These are phyloP conservation scores for Vidua macroura DNA, from an alignment of 2,113 vertebrate genomes.

Conservation along the genomic window DNA sequence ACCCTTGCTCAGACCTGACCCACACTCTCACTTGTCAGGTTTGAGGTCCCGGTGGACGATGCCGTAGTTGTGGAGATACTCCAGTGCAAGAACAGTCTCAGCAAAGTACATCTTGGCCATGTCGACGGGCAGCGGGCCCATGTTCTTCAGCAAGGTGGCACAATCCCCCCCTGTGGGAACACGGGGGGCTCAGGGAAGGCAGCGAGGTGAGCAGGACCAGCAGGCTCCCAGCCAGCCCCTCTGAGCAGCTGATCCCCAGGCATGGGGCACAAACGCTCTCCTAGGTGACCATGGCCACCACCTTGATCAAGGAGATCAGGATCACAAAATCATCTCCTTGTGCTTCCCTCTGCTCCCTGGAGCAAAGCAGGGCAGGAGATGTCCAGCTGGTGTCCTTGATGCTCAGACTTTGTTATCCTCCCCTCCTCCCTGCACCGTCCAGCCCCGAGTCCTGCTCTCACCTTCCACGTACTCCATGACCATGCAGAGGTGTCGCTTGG, in stretches of 20 bases:
- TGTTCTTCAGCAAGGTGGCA: slow-evolving; percentile 94
- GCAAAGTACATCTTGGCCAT: slow-evolving; percentile 98
- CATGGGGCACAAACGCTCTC: rapidly evolving
- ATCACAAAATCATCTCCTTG: neutral
- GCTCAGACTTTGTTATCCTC: neutral
- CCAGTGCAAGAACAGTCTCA: slow-evolving; percentile 91
- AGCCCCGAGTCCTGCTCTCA: neutral
- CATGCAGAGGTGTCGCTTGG: slow-evolving; percentile 93
- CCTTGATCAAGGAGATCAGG: neutral
- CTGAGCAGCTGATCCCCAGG: neutral
- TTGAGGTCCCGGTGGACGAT: slow-evolving; percentile 97
- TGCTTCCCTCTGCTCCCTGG: neutral
- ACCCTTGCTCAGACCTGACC: neutral
- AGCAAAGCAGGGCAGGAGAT: neutral
- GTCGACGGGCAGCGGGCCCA: slow-evolving; percentile 93
- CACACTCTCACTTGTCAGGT: slow-evolving; percentile 89
- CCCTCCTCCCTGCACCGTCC: neutral
- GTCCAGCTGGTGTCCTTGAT: neutral
- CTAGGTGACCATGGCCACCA: neutral
- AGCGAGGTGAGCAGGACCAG: neutral
- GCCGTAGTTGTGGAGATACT: slow-evolving; percentile 97
- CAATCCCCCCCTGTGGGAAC: slow-evolving; percentile 87
- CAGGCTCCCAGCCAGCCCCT: neutral
- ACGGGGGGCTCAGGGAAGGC: neutral
- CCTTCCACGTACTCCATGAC: slow-evolving; percentile 99